These are phyloP conservation scores for Struthio camelus DNA, from an alignment of 2,113 vertebrate genomes.

Conservation along the genomic window DNA sequence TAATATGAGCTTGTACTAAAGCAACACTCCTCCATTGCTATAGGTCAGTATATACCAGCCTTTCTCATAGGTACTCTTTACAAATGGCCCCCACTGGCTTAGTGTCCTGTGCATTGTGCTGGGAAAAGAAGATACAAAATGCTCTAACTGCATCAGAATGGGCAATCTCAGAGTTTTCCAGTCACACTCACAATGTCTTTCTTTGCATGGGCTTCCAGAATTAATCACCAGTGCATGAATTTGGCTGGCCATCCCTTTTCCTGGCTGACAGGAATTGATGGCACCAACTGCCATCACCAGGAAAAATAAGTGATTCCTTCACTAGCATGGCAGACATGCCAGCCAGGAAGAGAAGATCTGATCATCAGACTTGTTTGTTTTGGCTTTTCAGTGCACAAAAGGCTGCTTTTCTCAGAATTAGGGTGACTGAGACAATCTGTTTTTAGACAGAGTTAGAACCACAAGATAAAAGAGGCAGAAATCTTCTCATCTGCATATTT, in stretches of 20 bases:
- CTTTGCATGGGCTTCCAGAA: not conserved
- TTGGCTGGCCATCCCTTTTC: constrained; percentile 18
- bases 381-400: constrained; percentile 63
- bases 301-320: constrained; percentile 54
- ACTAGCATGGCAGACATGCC: constrained; percentile 56
- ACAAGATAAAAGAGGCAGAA: constrained; percentile 58
- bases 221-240: constrained; percentile 47
- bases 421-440: constrained; percentile 71
- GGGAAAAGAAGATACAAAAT: not conserved
- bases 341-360: constrained; percentile 48
- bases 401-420: constrained; percentile 72
- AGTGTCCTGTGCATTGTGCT: not conserved
- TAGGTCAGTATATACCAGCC: not conserved
- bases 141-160: not conserved
- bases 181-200: constrained; percentile 6
- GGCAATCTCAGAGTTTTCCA: constrained; percentile 12
- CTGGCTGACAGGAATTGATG: constrained; percentile 59
- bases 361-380: constrained; percentile 58
- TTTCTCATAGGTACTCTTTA: too few species aligned
- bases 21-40: not conserved
- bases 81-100: not conserved
- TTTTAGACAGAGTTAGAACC: constrained; percentile 70
- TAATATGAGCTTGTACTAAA: not conserved
- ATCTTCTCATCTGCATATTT: constrained; percentile 72
- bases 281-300: constrained; percentile 44